Base-by-base conservation (phyloP, 1,140 invertebrate genomes). In the Cotesia glomerata region DNA sequence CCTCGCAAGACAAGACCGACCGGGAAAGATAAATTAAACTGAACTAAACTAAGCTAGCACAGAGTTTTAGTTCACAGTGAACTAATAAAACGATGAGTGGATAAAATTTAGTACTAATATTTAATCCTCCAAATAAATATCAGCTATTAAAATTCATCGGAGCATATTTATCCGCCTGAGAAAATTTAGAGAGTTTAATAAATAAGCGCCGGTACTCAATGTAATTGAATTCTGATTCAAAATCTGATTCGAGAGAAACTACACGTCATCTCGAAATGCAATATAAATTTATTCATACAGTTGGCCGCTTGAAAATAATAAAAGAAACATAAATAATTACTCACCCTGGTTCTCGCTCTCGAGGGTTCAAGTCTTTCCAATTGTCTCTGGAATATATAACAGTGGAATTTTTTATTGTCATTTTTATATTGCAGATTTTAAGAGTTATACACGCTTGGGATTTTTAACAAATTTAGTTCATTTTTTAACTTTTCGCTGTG, bases 361-460 rank as follows among this genome's bases (percentile, higher is more conserved):
- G 72, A 26, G 26, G 26, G 69, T 79, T 81, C 62, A 77, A 67
- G 69, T 84, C 75, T 70, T 82, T 71, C 83, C 81, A 84, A 71
- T 77, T 79, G 64, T 82, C 78, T 14, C 81, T 65, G n/a, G 39
- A 49, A 64, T 62, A 26, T 13, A 69, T 16, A 56, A 52, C 3
- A 26, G 26, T 26, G 1, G 26, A 26, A 26, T 26, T 26, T 26
- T 26, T 26, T 26, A 26, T 26, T 26, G 18, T 26, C 1, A 26
- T 26, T 26, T 26, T 26, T 26, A 26, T 26, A 26, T 26, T 26
- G 2, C 26, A 26, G 3, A 26, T 0, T 26, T 26, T 2, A 26
- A 26, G 26, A 26, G 26, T 26, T 26, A 26, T 26, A 26, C 26
- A 26, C 26, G 26, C 26, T 26, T 26, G 26, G 26, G 26, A 26